phyloP scores from a whole-genome alignment of 35 echinoderm and acorn worm species.

The Diadema setosum region DNA sequence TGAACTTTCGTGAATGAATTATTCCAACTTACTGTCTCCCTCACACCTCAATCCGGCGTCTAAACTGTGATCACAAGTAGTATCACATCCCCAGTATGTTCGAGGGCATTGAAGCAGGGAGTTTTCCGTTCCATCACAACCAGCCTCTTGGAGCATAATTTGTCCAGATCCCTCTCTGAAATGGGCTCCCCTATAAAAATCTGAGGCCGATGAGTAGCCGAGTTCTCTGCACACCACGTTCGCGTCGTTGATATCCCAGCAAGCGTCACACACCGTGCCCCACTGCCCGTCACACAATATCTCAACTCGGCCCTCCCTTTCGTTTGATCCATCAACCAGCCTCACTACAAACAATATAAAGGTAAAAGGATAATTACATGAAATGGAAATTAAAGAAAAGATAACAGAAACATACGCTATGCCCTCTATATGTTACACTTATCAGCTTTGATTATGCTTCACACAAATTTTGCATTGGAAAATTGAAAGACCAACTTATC shows the following conservation, averaged over 20 bases:
- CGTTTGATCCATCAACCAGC: not conserved
- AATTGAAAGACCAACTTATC: too few relatives aligned
- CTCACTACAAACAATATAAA: too few relatives aligned
- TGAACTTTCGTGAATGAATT: too few relatives aligned
- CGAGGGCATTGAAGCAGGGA: not conserved
- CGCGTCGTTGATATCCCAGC: slow-evolving; percentile 27
- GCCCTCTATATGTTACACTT: too few relatives aligned
- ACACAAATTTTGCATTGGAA: too few relatives aligned
- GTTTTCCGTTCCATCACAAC: slow-evolving; percentile 33
- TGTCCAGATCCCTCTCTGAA: slow-evolving; percentile 1
- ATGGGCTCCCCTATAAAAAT: not conserved
- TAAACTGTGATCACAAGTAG: slow-evolving; percentile 28
- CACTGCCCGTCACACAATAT: not conserved
- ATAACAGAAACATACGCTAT: too few relatives aligned
- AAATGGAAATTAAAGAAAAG: too few relatives aligned
- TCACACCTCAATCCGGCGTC: slow-evolving; percentile 37
- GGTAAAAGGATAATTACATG: too few relatives aligned
- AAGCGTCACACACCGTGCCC: slow-evolving; percentile 46
- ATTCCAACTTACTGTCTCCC: too few relatives aligned
- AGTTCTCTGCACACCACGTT: slow-evolving; percentile 32
- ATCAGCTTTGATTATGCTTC: too few relatives aligned
- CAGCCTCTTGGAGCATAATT: slow-evolving; percentile 31
- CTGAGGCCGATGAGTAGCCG: not conserved
- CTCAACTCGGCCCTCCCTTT: slow-evolving; percentile 43
- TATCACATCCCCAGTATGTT: not conserved